A percentile compares a stretch with the other conserved stretches of the same genome.
These are phyloP conservation scores for Drosophila carrolli DNA, from an alignment of 1,140 invertebrate genomes.

Conservation along the genomic window DNA sequence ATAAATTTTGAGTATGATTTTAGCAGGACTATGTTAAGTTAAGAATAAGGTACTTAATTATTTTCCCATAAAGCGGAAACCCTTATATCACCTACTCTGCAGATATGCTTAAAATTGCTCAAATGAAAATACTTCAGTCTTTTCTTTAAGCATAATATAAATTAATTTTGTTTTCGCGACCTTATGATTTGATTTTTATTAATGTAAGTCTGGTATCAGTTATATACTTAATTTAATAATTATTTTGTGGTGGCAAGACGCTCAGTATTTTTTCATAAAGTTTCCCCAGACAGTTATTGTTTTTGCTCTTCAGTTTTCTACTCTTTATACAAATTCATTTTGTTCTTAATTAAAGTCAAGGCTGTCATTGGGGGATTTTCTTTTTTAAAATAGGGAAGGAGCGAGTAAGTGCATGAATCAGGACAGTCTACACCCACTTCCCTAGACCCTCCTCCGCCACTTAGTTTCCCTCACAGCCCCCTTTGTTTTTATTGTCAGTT, in stretches of 20 bases:
- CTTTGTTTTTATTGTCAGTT: constrained; percentile 65
- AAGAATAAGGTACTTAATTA: too few species aligned
- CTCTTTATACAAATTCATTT: neutral
- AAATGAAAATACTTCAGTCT: too few species aligned
- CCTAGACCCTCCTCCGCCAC: neutral
- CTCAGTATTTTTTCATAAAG: too few species aligned
- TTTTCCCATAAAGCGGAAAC: too few species aligned
- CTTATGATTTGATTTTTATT: rapidly evolving
- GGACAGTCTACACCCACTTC: constrained; percentile 14
- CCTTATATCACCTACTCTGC: too few species aligned
- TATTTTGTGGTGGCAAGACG: neutral
- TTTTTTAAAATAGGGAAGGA: neutral
- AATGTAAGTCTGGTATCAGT: neutral
- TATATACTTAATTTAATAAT: neutral
- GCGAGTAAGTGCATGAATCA: constrained; percentile 35
- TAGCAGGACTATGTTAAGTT: too few species aligned
- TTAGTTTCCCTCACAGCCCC: neutral
- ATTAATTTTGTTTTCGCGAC: too few species aligned
- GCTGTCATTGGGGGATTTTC: constrained; percentile 40
- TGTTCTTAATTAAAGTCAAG: constrained; percentile 33
- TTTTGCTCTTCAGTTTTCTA: too few species aligned
- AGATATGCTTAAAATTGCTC: too few species aligned
- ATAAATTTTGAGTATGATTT: too few species aligned
- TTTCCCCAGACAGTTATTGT: neutral
- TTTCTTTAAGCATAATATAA: too few species aligned